Evolutionary conservation across 2,888 invertebrate genomes (phyloP), one percentile per base, ranked within the genome.

Genomic region (Hesperia comma): DNA sequence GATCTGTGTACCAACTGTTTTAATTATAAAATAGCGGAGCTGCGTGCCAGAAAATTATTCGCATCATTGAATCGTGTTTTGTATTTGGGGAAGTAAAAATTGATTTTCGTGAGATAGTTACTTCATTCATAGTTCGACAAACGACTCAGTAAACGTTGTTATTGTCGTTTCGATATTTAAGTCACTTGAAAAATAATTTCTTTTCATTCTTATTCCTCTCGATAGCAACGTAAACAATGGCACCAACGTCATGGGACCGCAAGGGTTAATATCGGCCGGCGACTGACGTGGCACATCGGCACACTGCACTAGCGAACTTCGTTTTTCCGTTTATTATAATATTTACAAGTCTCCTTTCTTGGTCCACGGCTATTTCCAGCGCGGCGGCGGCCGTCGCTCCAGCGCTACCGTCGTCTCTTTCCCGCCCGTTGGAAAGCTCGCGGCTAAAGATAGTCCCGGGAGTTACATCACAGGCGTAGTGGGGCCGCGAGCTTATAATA

Each of bases 341-440:
- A 92, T 92, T 90, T 89, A 90, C 87, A 85, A 89, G 85, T 91
- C 93, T 91, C 94, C 94, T 94, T 94, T 94, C 94, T 94, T 94
- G 94, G 94, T 84, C 90, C 87, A 92, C 84, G 85, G 86, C 93
- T 93, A 93, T 93, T 93, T 93, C 93, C 93, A 93, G 93, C 85
- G 81, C 77, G 79, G 75, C 77, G 74, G 78, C 79, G 78, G 83
- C 78, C 82, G 82, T 79, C 82, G 73, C 87, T 88, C 88, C 90
- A 90, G 90, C 84, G 76, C 51, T 75, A 68, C 70, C 61, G 73
- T 79, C 77, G 79, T 90, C 92, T 78, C 87, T 60, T 81, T 87
- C 87, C 78, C 87, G 75, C 88, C 71, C 81, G 77, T 71, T 51
- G 70, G 61, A 70, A 74, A 74, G 78, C 83, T 80, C 78, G 76